These are phyloP conservation scores for Heliconius cydno DNA, from an alignment of 2,888 invertebrate genomes.

Conservation along the genomic window DNA sequence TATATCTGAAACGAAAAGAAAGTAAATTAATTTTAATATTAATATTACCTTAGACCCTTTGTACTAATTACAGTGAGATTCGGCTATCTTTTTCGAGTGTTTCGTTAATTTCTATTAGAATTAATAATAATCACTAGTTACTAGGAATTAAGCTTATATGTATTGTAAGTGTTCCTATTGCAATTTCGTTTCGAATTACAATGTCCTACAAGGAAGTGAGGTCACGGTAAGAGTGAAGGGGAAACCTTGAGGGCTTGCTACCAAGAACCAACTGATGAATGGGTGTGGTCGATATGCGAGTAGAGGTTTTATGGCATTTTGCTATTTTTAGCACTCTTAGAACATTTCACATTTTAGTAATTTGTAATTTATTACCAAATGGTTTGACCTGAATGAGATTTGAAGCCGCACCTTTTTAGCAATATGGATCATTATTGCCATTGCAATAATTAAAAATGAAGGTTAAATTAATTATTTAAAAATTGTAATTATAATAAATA, in stretches of 20 bases:
- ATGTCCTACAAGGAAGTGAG: conserved; percentile 40
- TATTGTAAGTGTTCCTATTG: background rate
- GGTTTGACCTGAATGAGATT: background rate
- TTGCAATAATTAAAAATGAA: background rate
- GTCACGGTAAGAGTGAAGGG: conserved; percentile 42
- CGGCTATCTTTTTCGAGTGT: too few relatives aligned
- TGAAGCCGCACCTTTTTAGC: background rate
- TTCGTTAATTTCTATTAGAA: too few relatives aligned
- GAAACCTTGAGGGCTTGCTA: conserved; percentile 31
- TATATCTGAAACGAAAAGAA: conserved; percentile 30
- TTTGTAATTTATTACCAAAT: background rate
- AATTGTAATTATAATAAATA: background rate
- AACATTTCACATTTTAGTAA: background rate
- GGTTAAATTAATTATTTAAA: background rate
- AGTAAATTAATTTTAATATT: background rate
- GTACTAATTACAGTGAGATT: too few relatives aligned
- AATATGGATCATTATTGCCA: background rate
- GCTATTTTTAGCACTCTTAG: background rate
- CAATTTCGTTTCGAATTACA: background rate
- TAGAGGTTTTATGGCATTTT: background rate
- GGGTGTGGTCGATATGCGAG: conserved; percentile 11
- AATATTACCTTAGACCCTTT: too few relatives aligned
- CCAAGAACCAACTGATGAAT: conserved; percentile 1
- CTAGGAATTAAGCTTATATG: too few relatives aligned
- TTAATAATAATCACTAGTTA: too few relatives aligned